Conservation (phyloP, 1,140 invertebrate genomes). For the Danaus plexippus region DNA sequence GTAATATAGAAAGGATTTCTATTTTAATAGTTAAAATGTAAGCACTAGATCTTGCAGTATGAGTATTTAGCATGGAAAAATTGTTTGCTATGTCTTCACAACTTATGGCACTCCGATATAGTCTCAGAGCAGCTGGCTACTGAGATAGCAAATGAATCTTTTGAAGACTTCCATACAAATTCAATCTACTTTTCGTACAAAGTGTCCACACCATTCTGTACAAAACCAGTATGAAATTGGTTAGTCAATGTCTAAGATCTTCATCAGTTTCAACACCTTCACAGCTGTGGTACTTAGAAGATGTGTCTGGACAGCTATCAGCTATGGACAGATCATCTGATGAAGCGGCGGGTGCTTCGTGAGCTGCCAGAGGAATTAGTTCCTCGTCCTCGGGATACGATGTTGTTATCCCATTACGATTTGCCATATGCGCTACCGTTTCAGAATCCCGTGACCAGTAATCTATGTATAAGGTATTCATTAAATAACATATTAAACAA, state of each 20-base stretch:
- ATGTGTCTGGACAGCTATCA: constrained; percentile 80
- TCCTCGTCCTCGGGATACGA: constrained; percentile 48
- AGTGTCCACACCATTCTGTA: too few relatives aligned
- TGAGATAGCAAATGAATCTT: too few relatives aligned
- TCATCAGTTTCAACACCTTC: constrained; percentile 78
- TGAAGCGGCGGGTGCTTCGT: constrained; percentile 71
- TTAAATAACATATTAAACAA: not conserved
- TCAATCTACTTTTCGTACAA: too few relatives aligned
- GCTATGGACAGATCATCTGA: constrained; percentile 77
- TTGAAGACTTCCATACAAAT: too few relatives aligned
- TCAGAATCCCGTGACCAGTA: constrained; percentile 42
- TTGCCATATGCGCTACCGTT: constrained; percentile 15
- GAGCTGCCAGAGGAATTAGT: constrained; percentile 52
- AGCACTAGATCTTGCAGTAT: too few relatives aligned
- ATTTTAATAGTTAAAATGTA: too few relatives aligned
- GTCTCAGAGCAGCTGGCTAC: too few relatives aligned
- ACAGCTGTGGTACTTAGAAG: constrained; percentile 81
- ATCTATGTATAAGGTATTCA: constrained; percentile 23
- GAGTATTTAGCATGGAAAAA: too few relatives aligned
- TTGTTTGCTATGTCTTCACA: too few relatives aligned
- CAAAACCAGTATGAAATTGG: not conserved
- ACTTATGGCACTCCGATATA: too few relatives aligned
- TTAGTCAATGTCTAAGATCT: constrained; percentile 57
- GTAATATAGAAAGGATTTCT: too few relatives aligned
- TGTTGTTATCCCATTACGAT: constrained; percentile 40